Evolutionary conservation across 37 sponge, comb jelly and placozoan species (phyloP), one percentile per base, ranked within the genome.

Genomic region (Mnemiopsis leidyi): DNA sequence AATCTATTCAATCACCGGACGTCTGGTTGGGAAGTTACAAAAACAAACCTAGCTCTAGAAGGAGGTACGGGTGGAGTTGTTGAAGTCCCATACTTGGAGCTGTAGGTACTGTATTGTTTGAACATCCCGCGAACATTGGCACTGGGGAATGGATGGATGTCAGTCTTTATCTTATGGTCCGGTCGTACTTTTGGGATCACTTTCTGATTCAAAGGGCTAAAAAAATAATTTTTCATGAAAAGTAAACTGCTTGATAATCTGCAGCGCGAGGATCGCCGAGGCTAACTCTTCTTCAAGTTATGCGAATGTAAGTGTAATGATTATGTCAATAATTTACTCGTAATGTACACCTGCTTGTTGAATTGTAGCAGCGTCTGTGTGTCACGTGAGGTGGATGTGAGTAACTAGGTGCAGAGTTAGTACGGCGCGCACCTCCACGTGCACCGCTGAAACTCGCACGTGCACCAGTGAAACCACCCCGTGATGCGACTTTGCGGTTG

Each of bases 81-180:
- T 20, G 26, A 26, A 77, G 32, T 77, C 79, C 79, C 36, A 32
- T 33, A 32, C 36, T 32, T 77, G 0, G 79, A 77, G 32, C 35
- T 77, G 79, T 77, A 77, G 79, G 32, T 85, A 85, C 90, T 85
- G 61, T 85, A 85, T 37, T 85, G 90, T 61, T 40, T 85, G 90
- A 40, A 85, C 90, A 85, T 85, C 7, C 90, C 90, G 40, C 90
- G 90, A 18, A 85, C 90, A 26, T 40, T 85, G 0, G 90, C 90
- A 37, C 90, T 85, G 90, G 33, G 5, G n/a, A 71, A 28, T 7
- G 73, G 20, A 21, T 13, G 73, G 73, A 48, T 48, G 61, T 48
- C 61, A 48, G 13, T n/a, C n/a, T n/a, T n/a, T n/a, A n/a, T n/a
- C n/a, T n/a, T n/a, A n/a, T n/a, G n/a, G n/a, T n/a, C n/a, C n/a